Percentiles rank a stretch among this genome's conserved stretches.
Evolutionary conservation across 2,888 invertebrate genomes (phyloP).

Genomic region (Agrochola litura): DNA sequence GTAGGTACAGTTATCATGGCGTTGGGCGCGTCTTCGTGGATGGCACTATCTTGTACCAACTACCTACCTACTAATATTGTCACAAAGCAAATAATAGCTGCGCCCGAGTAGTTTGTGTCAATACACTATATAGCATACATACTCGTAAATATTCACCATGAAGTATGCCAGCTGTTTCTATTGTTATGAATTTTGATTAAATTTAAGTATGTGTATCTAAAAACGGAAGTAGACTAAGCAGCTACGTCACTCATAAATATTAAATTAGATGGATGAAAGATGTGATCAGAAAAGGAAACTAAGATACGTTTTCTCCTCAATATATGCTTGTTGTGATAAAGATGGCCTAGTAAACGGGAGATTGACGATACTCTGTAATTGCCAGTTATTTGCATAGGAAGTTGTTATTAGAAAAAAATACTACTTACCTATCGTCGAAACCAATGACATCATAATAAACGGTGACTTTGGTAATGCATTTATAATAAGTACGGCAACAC

Average conservation of each 20-base stretch:
- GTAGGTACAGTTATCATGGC: too few relatives aligned
- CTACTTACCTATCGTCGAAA: constrained; percentile 5
- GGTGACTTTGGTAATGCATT: constrained; percentile 1
- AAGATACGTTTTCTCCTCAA: not conserved
- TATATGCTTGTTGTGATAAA: not conserved
- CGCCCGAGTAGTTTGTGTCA: constrained; percentile 11
- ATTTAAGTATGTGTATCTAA: not conserved
- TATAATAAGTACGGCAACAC: constrained; percentile 1
- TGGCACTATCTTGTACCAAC: too few relatives aligned
- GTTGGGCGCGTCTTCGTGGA: too few relatives aligned
- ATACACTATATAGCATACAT: constrained; percentile 24
- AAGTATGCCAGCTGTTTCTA: constrained; percentile 4
- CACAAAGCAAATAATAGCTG: constrained; percentile 21
- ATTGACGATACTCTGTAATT: constrained; percentile 19
- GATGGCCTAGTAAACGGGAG: not conserved
- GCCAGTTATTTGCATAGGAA: constrained; percentile 9
- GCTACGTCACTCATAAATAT: not conserved
- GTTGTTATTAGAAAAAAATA: constrained; percentile 19
- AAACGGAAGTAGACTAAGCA: constrained; percentile 1
- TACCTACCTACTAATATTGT: not conserved
- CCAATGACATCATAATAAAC: constrained; percentile 20
- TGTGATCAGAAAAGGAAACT: not conserved
- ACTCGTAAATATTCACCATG: constrained; percentile 9
- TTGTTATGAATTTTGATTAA: not conserved
- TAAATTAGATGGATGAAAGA: not conserved